Percentiles rank a stretch among this genome's conserved stretches.
These are phyloP conservation scores for Byasa hedistus DNA, from an alignment of 2,888 invertebrate species.

Conservation along the genomic window DNA sequence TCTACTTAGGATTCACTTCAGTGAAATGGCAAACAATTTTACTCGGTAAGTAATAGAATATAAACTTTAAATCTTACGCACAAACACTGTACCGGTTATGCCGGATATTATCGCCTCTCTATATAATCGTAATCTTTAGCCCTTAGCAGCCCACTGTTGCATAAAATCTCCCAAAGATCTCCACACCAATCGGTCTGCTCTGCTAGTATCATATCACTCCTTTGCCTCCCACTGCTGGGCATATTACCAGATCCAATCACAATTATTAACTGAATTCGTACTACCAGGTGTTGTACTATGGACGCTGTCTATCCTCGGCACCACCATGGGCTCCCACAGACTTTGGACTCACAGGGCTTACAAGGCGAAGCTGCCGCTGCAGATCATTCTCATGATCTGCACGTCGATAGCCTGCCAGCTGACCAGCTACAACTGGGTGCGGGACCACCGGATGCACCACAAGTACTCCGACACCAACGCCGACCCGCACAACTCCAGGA, in stretches of 20 bases:
- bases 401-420: background rate
- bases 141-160: too few relatives aligned
- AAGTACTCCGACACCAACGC: constrained; percentile 14
- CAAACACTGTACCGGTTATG: too few relatives aligned
- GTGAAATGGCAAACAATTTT: constrained; percentile 1
- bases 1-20: background rate
- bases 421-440: constrained; percentile 1
- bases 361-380: constrained; percentile 6
- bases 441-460: constrained; percentile 15
- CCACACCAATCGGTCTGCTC: too few relatives aligned
- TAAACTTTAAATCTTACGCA: too few relatives aligned
- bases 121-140: too few relatives aligned
- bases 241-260: too few relatives aligned
- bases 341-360: background rate
- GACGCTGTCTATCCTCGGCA: constrained; percentile 1
- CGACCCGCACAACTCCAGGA: constrained; percentile 3
- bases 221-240: too few relatives aligned
- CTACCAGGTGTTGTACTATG: background rate
- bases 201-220: too few relatives aligned
- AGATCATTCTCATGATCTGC: constrained; percentile 3
- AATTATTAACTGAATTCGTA: too few relatives aligned
- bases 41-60: background rate
- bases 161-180: too few relatives aligned
- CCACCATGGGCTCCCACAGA: background rate
- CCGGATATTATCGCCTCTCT: too few relatives aligned